Evolutionary conservation across 2,888 invertebrate genomes (phyloP).

Genomic region (Arrhopalites spinosus): DNA sequence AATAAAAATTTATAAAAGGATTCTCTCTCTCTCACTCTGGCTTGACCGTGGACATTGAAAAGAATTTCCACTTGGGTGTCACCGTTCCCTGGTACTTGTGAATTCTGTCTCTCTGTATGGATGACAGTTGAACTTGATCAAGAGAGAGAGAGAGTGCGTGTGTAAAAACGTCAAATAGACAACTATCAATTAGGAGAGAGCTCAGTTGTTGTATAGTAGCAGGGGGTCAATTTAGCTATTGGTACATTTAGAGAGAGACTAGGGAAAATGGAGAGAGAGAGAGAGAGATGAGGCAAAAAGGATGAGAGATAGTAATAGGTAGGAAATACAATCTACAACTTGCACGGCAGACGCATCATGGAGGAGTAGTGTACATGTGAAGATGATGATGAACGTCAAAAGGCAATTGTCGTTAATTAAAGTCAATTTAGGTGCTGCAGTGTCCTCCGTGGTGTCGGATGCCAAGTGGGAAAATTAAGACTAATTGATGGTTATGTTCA

Average conservation of each 20-base stretch:
- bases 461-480: slow-evolving; percentile 53
- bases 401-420: slow-evolving; percentile 54
- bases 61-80: not conserved
- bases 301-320: slow-evolving; percentile 17
- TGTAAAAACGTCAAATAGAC: slow-evolving; percentile 33
- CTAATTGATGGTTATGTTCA: slow-evolving; percentile 54
- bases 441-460: slow-evolving; percentile 37
- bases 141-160: slow-evolving; percentile 11
- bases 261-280: not conserved
- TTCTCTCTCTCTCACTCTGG: not conserved
- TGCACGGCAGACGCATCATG: too few species aligned
- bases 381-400: slow-evolving; percentile 50
- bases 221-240: slow-evolving; percentile 36
- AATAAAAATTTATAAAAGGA: not conserved
- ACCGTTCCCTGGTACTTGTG: not conserved
- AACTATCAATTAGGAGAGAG: not conserved
- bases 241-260: not conserved
- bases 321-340: slow-evolving; percentile 6
- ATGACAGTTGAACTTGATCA: slow-evolving; percentile 7
- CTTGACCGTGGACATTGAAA: not conserved
- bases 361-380: slow-evolving; percentile 2
- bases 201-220: too few species aligned
- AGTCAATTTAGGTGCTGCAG: slow-evolving; percentile 47
- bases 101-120: not conserved
- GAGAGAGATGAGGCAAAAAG: not conserved